These are phyloP conservation scores for Troides helena DNA, from an alignment of 2,888 invertebrate species.

Conservation along the genomic window DNA sequence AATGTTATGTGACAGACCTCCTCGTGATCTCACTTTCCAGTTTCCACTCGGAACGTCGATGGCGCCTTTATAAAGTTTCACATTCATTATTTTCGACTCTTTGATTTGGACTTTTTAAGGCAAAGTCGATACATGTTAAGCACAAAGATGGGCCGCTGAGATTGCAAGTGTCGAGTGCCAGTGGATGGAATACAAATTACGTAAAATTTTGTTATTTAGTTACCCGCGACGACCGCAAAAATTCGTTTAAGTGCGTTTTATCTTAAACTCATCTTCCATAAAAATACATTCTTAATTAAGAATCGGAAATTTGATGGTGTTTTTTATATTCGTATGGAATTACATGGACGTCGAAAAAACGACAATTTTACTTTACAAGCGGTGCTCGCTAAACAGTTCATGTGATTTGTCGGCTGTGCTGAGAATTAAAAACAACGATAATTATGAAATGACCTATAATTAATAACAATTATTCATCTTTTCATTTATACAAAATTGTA, in stretches of 20 bases:
- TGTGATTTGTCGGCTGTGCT: too few relatives aligned
- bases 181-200: conserved; percentile 55
- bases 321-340: conserved; percentile 23
- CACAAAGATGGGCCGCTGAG: conserved; percentile 64
- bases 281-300: conserved; percentile 29
- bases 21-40: conserved; percentile 54
- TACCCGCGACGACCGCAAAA: conserved; percentile 24
- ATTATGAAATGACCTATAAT: too few relatives aligned
- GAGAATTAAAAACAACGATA: too few relatives aligned
- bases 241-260: conserved; percentile 20
- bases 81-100: conserved; percentile 59
- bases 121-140: conserved; percentile 56
- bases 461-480: too few relatives aligned
- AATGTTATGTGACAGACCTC: conserved; percentile 64
- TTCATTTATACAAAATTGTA: too few relatives aligned
- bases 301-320: conserved; percentile 23
- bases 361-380: not conserved
- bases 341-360: conserved; percentile 1
- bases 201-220: conserved; percentile 32
- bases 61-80: conserved; percentile 60
- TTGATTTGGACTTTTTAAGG: conserved; percentile 59
- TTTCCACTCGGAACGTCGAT: conserved; percentile 53
- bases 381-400: conserved; percentile 1
- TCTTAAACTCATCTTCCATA: conserved; percentile 23
- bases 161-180: conserved; percentile 58